Percentiles rank a stretch among this genome's conserved stretches.
These are phyloP conservation scores for Xanthia togata DNA, from an alignment of 2,888 invertebrate genomes.

Conservation along the genomic window DNA sequence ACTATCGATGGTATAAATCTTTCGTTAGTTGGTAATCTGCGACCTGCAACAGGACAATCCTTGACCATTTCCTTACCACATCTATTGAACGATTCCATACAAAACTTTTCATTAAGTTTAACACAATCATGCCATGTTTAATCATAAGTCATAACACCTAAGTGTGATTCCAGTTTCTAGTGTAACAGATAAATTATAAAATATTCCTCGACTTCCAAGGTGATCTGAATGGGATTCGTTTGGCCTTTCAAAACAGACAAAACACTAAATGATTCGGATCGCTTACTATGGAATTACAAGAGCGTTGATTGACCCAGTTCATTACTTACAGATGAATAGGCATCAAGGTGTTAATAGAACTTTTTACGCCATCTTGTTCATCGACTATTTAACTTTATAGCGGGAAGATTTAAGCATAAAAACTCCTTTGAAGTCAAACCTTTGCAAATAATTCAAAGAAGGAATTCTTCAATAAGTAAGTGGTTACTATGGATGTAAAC, in stretches of 20 bases:
- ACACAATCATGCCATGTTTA: slow-evolving; percentile 11
- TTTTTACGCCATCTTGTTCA: slow-evolving; percentile 33
- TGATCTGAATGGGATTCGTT: slow-evolving; percentile 42
- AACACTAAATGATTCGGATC: slow-evolving; percentile 40
- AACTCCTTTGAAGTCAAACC: slow-evolving; percentile 3
- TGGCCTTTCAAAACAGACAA: slow-evolving; percentile 53
- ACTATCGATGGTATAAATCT: slow-evolving; percentile 50
- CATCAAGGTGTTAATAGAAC: slow-evolving; percentile 46
- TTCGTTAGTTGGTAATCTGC: slow-evolving; percentile 4
- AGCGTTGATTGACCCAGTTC: slow-evolving; percentile 53
- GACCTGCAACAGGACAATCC: neutral
- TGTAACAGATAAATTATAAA: slow-evolving; percentile 26
- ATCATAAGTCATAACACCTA: slow-evolving; percentile 15
- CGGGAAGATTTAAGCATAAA: neutral
- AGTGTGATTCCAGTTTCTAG: slow-evolving; percentile 7
- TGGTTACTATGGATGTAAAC: slow-evolving; percentile 34
- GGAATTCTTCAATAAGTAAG: slow-evolving; percentile 30
- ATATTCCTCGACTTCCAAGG: slow-evolving; percentile 42
- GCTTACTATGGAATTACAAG: slow-evolving; percentile 36
- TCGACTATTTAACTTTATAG: slow-evolving; percentile 11
- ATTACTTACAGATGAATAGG: slow-evolving; percentile 41
- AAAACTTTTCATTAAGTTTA: neutral
- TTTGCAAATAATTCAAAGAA: slow-evolving; percentile 23
- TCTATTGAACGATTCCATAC: neutral
- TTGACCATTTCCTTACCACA: neutral